Conservation (phyloP, 2,797 vertebrate species). For the Gymnodraco acuticeps region DNA sequence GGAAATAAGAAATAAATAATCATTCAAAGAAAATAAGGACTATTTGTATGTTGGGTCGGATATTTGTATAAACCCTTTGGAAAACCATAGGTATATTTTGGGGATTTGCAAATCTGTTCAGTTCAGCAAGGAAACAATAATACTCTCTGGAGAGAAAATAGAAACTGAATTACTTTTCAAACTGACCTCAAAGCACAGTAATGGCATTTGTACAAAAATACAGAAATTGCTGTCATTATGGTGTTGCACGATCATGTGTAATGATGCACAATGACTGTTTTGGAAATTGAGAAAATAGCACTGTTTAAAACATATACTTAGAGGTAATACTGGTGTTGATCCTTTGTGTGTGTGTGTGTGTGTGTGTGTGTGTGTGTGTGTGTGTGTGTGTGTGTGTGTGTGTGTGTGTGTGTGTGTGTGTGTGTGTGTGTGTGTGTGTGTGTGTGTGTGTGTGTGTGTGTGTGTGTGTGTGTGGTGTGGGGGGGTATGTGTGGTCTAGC, state of each 20-base stretch:
- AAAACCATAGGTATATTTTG: background rate
- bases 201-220: background rate
- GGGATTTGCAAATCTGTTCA: background rate
- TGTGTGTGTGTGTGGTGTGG: no score
- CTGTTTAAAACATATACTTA: constrained; percentile 36
- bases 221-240: constrained; percentile 23
- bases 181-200: background rate
- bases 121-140: background rate
- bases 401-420: no score
- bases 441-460: no score
- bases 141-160: background rate
- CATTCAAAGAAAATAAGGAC: background rate
- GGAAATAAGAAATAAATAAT: no score
- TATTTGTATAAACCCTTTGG: constrained; percentile 1
- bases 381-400: no score
- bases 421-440: no score
- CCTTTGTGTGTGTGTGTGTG: no score
- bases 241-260: background rate
- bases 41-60: constrained; percentile 1
- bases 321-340: constrained; percentile 6
- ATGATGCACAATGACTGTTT: constrained; percentile 41
- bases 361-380: no score
- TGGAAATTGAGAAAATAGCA: constrained; percentile 11
- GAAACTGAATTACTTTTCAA: constrained; percentile 6
- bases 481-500: no score